Evolutionary conservation across 2,797 vertebrate genomes (phyloP), one percentile per base, ranked within the genome.

Genomic region (Alcedo quadribrachys): DNA sequence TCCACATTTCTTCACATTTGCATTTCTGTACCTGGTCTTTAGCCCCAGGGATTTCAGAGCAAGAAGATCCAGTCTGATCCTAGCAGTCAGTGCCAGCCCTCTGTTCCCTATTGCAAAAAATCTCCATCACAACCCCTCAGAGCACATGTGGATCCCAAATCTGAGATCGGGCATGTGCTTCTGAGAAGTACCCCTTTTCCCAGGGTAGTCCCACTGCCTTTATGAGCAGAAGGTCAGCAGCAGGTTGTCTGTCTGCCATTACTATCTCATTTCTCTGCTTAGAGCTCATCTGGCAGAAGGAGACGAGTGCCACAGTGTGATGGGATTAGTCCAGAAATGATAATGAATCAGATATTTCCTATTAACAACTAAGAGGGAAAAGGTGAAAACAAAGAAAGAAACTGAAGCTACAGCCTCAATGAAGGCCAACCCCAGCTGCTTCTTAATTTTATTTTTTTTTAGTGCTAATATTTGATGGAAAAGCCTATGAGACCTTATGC

Each of bases 111-210:
- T 8, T 33, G 25, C 2, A 2, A 46, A 46, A 92, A 22, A 77
- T 12, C 8, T 7, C 11, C 21, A n/a, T 4, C 1, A 0, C 42
- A 45, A 43, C 14, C 6, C 43, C 16, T 66, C 58, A 70, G 48
- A 53, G 3, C 20, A 43, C 20, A 8, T 0, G 0, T 1, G 37
- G 46, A 45, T 24, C 55, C 15, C 66, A 33, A n/a, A 0, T 9
- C 42, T 69, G 27, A 5, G 12, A 57, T 20, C 1, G 1, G 46
- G 17, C 58, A n/a, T 11, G 24, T 54, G 19, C 18, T 92, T 46
- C 63, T 35, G 10, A 42, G 61, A 87, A 65, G 32, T 40, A 21
- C n/a, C n/a, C n/a, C 12, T 81, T 74, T 73, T 62, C 58, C 65
- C 40, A 32, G 54, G 10, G 21, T 6, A 84, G 68, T 42, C n/a